Evolutionary conservation across 2,113 vertebrate genomes (phyloP).

Genomic region (Egretta garzetta): DNA sequence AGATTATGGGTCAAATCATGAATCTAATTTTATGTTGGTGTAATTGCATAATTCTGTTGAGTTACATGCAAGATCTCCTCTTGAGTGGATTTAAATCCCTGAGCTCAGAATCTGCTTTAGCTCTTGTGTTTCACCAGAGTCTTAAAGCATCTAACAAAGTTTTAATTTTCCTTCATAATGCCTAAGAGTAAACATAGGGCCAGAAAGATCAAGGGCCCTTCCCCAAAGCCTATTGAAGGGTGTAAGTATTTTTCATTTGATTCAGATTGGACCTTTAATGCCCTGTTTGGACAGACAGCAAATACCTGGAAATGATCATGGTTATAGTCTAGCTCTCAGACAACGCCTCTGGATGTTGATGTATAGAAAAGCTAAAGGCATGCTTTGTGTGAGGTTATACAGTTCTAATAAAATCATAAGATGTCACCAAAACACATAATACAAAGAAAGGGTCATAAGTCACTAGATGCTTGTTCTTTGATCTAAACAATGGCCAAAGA

Average conservation of each 20-base stretch:
- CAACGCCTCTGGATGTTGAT: neutral
- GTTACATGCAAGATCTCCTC: neutral
- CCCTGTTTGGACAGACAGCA: neutral
- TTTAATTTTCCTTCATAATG: neutral
- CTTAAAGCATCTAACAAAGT: neutral
- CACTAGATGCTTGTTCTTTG: neutral
- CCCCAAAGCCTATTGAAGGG: neutral
- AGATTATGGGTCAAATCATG: neutral
- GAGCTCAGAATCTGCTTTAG: neutral
- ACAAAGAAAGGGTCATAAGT: neutral
- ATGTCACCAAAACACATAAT: neutral
- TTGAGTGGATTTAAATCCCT: neutral
- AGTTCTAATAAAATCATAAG: neutral
- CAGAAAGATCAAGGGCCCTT: neutral
- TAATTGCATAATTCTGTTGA: neutral
- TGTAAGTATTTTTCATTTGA: neutral
- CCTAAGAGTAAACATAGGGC: neutral
- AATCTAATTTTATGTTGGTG: neutral
- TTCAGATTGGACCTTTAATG: neutral
- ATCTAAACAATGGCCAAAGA: neutral
- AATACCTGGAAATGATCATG: neutral
- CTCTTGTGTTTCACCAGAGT: neutral
- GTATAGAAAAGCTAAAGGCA: neutral
- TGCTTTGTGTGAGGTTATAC: neutral
- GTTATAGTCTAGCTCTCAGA: neutral